phyloP scores from a whole-genome alignment of 2,797 vertebrate genomes.

The Dryobates pubescens region DNA sequence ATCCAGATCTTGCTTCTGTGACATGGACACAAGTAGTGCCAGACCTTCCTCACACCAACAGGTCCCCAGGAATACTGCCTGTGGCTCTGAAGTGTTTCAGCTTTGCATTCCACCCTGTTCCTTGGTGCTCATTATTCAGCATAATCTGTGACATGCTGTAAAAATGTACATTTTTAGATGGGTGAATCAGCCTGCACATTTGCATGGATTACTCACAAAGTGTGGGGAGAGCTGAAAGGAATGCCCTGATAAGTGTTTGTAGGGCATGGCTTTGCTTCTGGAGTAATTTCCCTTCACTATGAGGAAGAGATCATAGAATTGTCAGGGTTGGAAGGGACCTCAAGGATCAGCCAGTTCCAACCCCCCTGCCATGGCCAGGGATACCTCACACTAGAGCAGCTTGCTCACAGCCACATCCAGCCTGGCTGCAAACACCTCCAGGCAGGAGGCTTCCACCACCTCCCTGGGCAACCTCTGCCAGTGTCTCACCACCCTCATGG shows the following conservation, averaged over 20 bases:
- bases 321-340: no score
- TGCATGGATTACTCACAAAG: background rate
- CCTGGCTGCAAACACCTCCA: no score
- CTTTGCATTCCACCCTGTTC: background rate
- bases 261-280: background rate
- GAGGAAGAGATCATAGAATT: background rate
- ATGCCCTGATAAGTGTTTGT: background rate
- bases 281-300: background rate
- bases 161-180: background rate
- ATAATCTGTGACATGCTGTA: background rate
- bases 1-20: background rate
- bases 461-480: no score
- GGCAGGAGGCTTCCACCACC: no score
- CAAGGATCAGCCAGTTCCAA: no score
- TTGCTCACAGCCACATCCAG: no score
- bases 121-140: background rate
- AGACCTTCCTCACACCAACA: background rate
- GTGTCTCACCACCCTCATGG: no score
- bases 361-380: no score
- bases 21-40: background rate
- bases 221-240: background rate
- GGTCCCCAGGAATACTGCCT: background rate
- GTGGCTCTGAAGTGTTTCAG: background rate
- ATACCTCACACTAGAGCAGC: no score
- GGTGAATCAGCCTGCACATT: background rate